Conservation (phyloP, 2,113 vertebrate species). For the Maylandia zebra region DNA sequence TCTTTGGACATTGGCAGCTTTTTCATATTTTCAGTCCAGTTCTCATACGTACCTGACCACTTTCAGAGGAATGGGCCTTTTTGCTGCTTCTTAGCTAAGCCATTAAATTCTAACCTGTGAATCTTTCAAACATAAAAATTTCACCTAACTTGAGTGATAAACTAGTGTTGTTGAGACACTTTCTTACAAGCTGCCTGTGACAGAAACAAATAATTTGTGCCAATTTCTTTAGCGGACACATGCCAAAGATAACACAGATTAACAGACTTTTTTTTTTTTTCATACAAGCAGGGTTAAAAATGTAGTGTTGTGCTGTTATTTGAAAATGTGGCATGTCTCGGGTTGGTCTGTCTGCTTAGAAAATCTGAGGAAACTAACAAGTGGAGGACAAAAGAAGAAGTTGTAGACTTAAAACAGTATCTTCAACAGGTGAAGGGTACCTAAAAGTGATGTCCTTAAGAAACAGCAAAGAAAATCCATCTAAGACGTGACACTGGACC, state of each 20-base stretch:
- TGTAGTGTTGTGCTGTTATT: neutral
- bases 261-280: rapidly evolving
- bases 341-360: neutral
- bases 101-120: neutral
- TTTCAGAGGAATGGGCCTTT: neutral
- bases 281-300: neutral
- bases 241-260: neutral
- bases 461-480: neutral
- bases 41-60: rapidly evolving
- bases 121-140: neutral
- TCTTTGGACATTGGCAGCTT: neutral
- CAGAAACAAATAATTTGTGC: neutral
- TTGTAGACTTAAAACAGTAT: neutral
- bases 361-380: neutral
- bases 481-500: rapidly evolving
- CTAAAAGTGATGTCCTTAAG: neutral
- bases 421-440: rapidly evolving
- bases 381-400: neutral
- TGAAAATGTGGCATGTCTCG: neutral
- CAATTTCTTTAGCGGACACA: neutral
- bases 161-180: neutral
- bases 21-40: neutral
- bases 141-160: neutral
- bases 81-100: neutral
- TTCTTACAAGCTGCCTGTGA: neutral